Conservation (phyloP, 2,888 invertebrate genomes). For the Watsonalla cultraria region DNA sequence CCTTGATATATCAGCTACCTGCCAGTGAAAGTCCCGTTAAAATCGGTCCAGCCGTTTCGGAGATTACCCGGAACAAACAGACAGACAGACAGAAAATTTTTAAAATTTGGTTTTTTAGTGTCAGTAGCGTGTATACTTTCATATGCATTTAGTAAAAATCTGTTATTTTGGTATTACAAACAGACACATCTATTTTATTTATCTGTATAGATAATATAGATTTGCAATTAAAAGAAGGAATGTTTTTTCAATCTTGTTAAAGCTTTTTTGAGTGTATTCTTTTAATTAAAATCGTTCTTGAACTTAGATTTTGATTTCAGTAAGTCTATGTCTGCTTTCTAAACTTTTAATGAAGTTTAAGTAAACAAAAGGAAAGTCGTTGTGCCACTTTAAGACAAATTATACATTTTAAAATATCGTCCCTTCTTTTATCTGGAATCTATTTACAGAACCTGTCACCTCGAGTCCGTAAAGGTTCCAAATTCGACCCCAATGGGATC, state of each 20-base stretch:
- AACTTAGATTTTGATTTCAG: not conserved
- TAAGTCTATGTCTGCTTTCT: not conserved
- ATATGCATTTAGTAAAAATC: too few relatives aligned
- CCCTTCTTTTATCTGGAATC: not conserved
- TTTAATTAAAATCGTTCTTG: slow-evolving; percentile 4
- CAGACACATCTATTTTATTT: too few relatives aligned
- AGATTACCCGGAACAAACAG: too few relatives aligned
- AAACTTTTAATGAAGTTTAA: not conserved
- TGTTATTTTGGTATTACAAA: too few relatives aligned
- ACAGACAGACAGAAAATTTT: too few relatives aligned
- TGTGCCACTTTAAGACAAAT: not conserved
- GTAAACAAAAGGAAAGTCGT: too few relatives aligned
- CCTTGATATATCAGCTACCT: too few relatives aligned
- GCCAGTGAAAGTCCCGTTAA: too few relatives aligned
- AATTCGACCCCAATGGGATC: slow-evolving; percentile 14
- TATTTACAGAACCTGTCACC: not conserved
- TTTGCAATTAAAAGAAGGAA: slow-evolving; percentile 41
- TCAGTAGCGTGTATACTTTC: too few relatives aligned
- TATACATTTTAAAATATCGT: not conserved
- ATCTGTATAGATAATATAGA: too few relatives aligned
- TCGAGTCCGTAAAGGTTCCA: slow-evolving; percentile 11
- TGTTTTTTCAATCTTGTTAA: slow-evolving; percentile 20
- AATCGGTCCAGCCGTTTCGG: too few relatives aligned
- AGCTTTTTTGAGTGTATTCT: slow-evolving; percentile 16
- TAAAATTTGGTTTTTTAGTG: too few relatives aligned